Percentiles rank a stretch among this genome's conserved stretches.
phyloP scores from a whole-genome alignment of 2,113 vertebrate species.

The Fukomys damarensis region DNA sequence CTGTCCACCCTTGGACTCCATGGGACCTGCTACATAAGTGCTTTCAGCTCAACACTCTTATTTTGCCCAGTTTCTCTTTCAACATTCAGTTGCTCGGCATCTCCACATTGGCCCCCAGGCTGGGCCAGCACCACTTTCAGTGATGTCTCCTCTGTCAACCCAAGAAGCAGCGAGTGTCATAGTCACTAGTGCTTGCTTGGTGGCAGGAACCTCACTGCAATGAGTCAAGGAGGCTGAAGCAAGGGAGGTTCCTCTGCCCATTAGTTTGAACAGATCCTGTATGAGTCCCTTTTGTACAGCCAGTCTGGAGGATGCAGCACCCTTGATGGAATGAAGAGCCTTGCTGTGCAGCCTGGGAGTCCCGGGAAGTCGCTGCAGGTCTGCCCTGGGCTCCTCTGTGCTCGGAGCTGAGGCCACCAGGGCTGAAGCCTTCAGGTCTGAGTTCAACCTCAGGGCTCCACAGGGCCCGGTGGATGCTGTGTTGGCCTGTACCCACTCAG shows the following conservation, averaged over 20 bases:
- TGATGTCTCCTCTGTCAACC: background rate
- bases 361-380: background rate
- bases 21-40: background rate
- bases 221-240: background rate
- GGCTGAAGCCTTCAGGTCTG: background rate
- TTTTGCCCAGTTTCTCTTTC: background rate
- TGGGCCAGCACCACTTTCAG: background rate
- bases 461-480: background rate
- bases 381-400: background rate
- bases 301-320: background rate
- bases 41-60: background rate
- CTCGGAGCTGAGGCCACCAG: background rate
- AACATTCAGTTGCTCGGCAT: background rate
- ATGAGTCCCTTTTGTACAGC: background rate
- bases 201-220: background rate
- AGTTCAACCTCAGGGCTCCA: background rate
- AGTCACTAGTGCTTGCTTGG: background rate
- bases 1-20: background rate
- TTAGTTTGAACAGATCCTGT: background rate
- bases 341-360: background rate
- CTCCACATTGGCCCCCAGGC: background rate
- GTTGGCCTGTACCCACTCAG: rapidly evolving
- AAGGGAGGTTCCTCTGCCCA: background rate
- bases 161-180: background rate
- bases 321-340: background rate